Evolutionary conservation across 2,888 invertebrate species (phyloP).

Genomic region (Melipona bicolor): DNA sequence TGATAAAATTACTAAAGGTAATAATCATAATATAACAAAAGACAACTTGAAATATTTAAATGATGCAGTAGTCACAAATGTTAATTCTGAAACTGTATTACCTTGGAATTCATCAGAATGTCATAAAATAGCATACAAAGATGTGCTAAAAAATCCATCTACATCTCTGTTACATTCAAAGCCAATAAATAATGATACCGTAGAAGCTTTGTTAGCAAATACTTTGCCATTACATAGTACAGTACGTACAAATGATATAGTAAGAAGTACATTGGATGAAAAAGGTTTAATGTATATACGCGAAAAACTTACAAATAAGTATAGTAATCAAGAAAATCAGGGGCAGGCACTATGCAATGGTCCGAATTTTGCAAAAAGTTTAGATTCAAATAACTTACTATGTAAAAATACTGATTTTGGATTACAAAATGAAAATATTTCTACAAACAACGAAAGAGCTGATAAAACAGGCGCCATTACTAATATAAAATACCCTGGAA

Average conservation of each 20-base stretch:
- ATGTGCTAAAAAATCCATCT: slow-evolving; percentile 30
- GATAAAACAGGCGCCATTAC: neutral
- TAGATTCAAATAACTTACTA: slow-evolving; percentile 9
- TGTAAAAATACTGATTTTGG: neutral
- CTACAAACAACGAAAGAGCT: slow-evolving; percentile 3
- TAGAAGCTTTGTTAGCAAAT: slow-evolving; percentile 76
- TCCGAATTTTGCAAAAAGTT: slow-evolving; percentile 28
- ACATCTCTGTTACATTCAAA: slow-evolving; percentile 24
- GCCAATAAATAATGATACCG: slow-evolving; percentile 49
- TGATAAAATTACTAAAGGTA: neutral
- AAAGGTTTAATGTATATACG: slow-evolving; percentile 76
- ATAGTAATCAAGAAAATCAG: slow-evolving; percentile 61
- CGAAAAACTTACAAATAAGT: slow-evolving; percentile 78
- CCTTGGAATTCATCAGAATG: neutral
- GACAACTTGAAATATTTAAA: neutral
- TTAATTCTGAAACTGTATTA: slow-evolving; percentile 1
- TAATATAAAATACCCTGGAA: slow-evolving; percentile 11
- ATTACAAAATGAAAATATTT: neutral
- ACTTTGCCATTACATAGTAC: slow-evolving; percentile 78
- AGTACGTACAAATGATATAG: slow-evolving; percentile 74
- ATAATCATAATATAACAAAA: slow-evolving; percentile 1
- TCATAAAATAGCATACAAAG: slow-evolving; percentile 29
- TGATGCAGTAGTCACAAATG: neutral
- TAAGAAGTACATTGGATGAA: slow-evolving; percentile 79
- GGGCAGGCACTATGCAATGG: neutral